Evolutionary conservation across 1,140 invertebrate species (phyloP).

Genomic region (Pararge aegeria): DNA sequence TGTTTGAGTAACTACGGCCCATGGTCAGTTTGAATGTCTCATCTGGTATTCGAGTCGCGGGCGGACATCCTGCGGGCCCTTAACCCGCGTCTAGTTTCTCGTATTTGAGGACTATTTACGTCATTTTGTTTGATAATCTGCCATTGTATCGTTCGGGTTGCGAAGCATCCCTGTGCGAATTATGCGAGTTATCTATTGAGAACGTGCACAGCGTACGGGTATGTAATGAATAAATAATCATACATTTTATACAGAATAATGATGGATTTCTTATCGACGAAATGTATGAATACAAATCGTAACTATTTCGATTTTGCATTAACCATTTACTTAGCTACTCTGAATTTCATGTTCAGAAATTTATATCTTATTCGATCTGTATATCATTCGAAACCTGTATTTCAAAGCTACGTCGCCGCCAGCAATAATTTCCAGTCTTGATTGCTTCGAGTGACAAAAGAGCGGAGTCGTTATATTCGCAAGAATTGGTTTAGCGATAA

Average conservation of each 20-base stretch:
- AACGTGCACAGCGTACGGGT: constrained; percentile 68
- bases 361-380: neutral
- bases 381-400: neutral
- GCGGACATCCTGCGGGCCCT: constrained; percentile 62
- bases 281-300: constrained; percentile 27
- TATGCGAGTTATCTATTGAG: constrained; percentile 72
- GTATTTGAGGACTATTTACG: constrained; percentile 72
- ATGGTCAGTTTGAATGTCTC: constrained; percentile 39
- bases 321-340: neutral
- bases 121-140: constrained; percentile 77
- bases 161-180: constrained; percentile 68
- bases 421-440: neutral
- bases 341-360: neutral
- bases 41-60: constrained; percentile 72
- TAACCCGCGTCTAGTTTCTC: constrained; percentile 71
- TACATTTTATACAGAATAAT: constrained; percentile 37
- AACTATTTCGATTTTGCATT: constrained; percentile 34
- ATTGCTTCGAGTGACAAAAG: neutral
- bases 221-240: constrained; percentile 65
- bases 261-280: constrained; percentile 37
- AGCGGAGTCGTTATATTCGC: neutral
- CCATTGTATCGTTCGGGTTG: constrained; percentile 70
- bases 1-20: constrained; percentile 25
- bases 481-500: neutral
- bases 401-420: neutral